A percentile compares a stretch with the other conserved stretches of the same genome.
These are phyloP conservation scores for Leucophora obtusa DNA, from an alignment of 2,888 invertebrate species.

Conservation along the genomic window DNA sequence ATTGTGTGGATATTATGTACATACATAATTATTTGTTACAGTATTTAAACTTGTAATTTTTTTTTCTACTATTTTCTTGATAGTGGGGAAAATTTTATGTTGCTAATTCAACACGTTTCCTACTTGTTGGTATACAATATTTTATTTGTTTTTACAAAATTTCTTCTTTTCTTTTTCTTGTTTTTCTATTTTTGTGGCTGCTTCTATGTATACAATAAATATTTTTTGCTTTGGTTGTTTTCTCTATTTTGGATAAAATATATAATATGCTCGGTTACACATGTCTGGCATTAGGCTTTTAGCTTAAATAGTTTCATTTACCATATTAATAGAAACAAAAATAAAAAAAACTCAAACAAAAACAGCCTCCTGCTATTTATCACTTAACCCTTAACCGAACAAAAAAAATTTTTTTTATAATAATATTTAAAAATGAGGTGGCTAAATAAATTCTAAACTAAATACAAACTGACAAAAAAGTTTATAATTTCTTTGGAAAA, in stretches of 20 bases:
- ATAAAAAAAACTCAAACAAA: neutral
- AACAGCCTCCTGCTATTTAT: neutral
- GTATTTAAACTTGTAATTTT: neutral
- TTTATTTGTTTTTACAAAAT: neutral
- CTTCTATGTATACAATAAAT: neutral
- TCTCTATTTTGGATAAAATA: neutral
- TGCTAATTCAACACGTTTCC: constrained; percentile 57
- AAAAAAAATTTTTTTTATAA: no score
- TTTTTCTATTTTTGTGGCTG: neutral
- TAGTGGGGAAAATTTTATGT: constrained; percentile 29
- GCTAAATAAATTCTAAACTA: no score
- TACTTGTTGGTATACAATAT: constrained; percentile 48
- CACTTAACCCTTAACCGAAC: neutral
- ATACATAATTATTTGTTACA: constrained; percentile 41
- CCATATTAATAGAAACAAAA: constrained; percentile 18
- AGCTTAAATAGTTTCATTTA: constrained; percentile 47
- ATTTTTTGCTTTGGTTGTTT: neutral
- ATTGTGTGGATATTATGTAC: constrained; percentile 21
- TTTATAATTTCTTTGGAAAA: no score
- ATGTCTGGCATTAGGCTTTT: constrained; percentile 51
- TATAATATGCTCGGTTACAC: constrained; percentile 38
- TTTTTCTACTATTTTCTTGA: neutral
- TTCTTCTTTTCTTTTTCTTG: neutral
- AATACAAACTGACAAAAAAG: no score
- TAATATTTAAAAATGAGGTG: no score